Evolutionary conservation across 2,797 vertebrate species (phyloP).

Genomic region (Tangara arthus): DNA sequence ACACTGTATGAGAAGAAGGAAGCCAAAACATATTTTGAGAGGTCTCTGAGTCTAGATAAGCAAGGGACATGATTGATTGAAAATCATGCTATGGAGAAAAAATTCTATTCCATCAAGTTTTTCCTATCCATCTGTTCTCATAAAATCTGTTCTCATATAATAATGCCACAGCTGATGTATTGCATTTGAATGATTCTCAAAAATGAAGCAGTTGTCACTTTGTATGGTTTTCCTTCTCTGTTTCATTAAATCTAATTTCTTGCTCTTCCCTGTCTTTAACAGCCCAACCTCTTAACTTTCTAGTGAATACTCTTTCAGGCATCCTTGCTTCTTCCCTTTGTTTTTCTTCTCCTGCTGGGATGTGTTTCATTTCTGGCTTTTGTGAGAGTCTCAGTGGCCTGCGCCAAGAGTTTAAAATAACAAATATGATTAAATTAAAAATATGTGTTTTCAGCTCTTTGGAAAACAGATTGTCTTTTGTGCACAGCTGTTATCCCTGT

Average conservation of each 20-base stretch:
- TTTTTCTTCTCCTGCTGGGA: neutral
- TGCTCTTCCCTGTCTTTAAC: neutral
- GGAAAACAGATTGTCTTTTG: neutral
- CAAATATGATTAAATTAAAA: neutral
- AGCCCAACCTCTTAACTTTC: neutral
- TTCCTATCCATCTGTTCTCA: neutral
- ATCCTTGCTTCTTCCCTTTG: neutral
- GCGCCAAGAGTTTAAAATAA: neutral
- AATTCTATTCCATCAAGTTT: neutral
- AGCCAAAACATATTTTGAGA: neutral
- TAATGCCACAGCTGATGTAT: neutral
- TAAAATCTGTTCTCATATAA: neutral
- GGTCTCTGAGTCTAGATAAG: neutral
- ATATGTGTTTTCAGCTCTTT: neutral
- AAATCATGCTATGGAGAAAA: neutral
- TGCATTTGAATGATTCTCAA: neutral
- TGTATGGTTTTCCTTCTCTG: neutral
- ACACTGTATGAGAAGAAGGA: neutral
- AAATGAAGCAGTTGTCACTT: neutral
- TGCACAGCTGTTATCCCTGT: neutral
- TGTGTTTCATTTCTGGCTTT: neutral
- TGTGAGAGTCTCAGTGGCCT: neutral
- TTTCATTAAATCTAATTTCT: neutral
- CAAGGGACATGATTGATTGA: neutral
- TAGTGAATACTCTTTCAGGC: neutral